These are phyloP conservation scores for Leptinotarsa peninsularis DNA, from an alignment of 2,888 invertebrate genomes.

Conservation along the genomic window DNA sequence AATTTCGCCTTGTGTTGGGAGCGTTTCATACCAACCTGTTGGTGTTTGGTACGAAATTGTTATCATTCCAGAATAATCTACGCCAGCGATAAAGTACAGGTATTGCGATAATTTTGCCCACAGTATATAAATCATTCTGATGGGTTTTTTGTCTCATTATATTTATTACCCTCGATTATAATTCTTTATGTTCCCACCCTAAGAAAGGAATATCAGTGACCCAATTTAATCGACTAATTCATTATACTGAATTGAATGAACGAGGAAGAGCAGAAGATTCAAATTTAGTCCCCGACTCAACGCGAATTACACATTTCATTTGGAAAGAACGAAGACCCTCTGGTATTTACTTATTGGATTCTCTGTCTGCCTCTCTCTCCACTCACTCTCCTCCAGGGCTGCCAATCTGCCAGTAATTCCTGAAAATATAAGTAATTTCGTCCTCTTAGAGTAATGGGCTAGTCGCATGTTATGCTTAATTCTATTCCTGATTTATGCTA, in stretches of 20 bases:
- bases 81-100: no score
- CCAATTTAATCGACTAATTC: slow-evolving; percentile 45
- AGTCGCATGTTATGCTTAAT: no score
- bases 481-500: no score
- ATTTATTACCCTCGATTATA: not conserved
- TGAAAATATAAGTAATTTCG: no score
- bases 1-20: no score
- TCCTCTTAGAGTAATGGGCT: no score
- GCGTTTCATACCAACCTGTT: no score
- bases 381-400: slow-evolving; percentile 2
- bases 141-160: not conserved
- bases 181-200: no score
- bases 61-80: no score
- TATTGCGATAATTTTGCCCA: no score
- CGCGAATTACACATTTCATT: slow-evolving; percentile 57
- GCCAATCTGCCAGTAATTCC: not conserved
- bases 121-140: not conserved
- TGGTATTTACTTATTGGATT: slow-evolving; percentile 59
- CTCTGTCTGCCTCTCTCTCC: slow-evolving; percentile 31
- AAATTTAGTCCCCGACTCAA: slow-evolving; percentile 52
- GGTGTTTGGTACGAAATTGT: no score
- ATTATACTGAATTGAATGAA: slow-evolving; percentile 47
- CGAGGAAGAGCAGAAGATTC: slow-evolving; percentile 48
- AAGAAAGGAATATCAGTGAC: slow-evolving; percentile 31
- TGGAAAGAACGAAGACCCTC: slow-evolving; percentile 54